Evolutionary conservation across 2,888 invertebrate genomes (phyloP).

Genomic region (Aspidapion aeneum): DNA sequence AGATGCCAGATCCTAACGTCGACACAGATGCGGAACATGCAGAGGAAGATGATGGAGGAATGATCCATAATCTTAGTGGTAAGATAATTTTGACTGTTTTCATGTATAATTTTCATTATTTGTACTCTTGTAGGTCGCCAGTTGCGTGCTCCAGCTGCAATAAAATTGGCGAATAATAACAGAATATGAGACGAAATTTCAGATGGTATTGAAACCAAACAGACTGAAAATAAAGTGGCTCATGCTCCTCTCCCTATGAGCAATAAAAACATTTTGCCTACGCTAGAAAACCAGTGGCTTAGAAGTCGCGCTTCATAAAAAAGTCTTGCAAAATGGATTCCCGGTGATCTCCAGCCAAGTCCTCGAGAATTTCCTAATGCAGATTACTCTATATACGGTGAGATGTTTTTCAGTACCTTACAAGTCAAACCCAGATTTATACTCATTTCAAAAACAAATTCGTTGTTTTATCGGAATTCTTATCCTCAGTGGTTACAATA

Average conservation of each 20-base stretch:
- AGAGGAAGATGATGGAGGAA: conserved; percentile 20
- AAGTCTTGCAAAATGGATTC: conserved; percentile 9
- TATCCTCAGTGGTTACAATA: conserved; percentile 29
- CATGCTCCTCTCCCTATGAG: neutral
- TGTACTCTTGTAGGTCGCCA: conserved; percentile 12
- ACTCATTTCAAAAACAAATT: conserved; percentile 24
- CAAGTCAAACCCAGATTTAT: conserved; percentile 17
- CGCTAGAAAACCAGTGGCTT: conserved; percentile 7
- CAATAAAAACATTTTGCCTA: neutral
- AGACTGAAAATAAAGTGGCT: neutral
- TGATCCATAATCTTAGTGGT: conserved; percentile 10
- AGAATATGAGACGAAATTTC: conserved; percentile 12
- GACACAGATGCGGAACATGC: conserved; percentile 23
- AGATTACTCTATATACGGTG: conserved; percentile 15
- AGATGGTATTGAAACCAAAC: conserved; percentile 4
- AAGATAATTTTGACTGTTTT: neutral
- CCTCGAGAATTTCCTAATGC: conserved; percentile 14
- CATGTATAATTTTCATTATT: conserved; percentile 4
- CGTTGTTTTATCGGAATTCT: conserved; percentile 22
- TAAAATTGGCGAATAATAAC: conserved; percentile 14
- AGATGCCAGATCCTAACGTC: conserved; percentile 15
- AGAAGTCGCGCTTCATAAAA: conserved; percentile 7
- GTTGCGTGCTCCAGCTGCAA: conserved; percentile 14
- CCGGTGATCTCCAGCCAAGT: conserved; percentile 12
- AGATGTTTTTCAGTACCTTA: conserved; percentile 12